Percentiles rank a stretch among this genome's conserved stretches.
Evolutionary conservation across 2,113 vertebrate genomes (phyloP).

Genomic region (Nettapus auritus): DNA sequence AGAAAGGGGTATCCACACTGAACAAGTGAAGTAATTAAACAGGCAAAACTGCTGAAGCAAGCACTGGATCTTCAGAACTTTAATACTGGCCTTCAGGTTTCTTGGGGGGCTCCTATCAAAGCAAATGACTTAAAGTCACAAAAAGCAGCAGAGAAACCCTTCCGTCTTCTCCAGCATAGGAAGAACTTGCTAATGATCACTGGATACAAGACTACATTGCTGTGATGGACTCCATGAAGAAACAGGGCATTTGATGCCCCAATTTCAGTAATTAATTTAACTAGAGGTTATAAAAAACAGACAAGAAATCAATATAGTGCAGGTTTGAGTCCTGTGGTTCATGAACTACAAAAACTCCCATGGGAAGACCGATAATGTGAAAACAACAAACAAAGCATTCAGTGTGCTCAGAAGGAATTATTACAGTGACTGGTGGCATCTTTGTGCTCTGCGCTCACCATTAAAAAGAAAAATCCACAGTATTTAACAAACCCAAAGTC

Average conservation of each 20-base stretch:
- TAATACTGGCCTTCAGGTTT: not conserved
- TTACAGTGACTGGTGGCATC: no score
- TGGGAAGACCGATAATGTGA: not conserved
- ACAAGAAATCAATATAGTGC: not conserved
- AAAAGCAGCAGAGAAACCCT: not conserved
- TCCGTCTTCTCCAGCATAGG: not conserved
- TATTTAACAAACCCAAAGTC: not conserved
- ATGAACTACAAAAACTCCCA: not conserved
- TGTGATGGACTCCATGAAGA: not conserved
- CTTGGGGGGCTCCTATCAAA: not conserved
- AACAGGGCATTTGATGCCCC: not conserved
- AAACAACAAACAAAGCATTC: not conserved
- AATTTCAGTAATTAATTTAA: not conserved
- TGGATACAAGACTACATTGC: not conserved
- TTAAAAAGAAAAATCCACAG: not conserved
- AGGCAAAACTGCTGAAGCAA: not conserved
- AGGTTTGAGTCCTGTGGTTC: not conserved
- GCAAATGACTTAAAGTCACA: not conserved
- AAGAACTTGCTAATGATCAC: not conserved
- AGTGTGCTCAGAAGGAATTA: not conserved
- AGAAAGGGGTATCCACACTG: not conserved
- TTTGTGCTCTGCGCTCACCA: not conserved
- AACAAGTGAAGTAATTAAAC: not conserved
- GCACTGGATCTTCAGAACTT: not conserved
- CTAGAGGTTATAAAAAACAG: not conserved